Base-by-base conservation (phyloP, 2,888 invertebrate species). In the Campoplex nolae region DNA sequence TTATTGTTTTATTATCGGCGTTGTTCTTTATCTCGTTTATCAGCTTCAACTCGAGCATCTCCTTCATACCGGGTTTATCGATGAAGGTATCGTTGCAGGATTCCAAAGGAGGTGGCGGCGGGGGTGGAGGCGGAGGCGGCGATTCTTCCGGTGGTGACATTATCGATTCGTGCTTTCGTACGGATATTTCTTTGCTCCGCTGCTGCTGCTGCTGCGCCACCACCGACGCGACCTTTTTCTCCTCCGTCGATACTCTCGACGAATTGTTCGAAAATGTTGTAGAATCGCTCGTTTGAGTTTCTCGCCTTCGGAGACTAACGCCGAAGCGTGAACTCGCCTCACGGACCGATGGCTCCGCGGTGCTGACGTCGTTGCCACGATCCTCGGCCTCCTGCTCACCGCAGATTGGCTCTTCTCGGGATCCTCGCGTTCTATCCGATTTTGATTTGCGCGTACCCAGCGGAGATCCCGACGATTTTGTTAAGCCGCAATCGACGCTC, bases 21-120 rank as follows among this genome's bases (percentile, higher is more conserved):
- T 96, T 95, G 92, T 97, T 97, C 93, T 97, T 98, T 84, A 98
- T 98, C 94, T 98, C 98, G 7, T 97, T 97, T 71, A 98, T 97
- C 42, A 97, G 94, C 93, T 97, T 97, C 74, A 97, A 94, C 92
- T 97, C 97, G 74, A 97, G 95, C 96, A 98, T 97, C 93, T 98
- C 98, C 92, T 98, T 98, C 96, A 97, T 96, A 48, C 96, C 96
- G 8, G 95, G 95, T 86, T 95, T 95, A 0, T 93, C 92, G 86
- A 95, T 95, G 68, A 93, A 92, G n/a, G 92, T 91, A 83, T 93
- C 92, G 56, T 56, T 90, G 85, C 75, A 83, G 79, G 88, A 88
- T 93, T 94, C 88, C 11, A 83, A 94, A 76, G 95, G 95, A 73
- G 93, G 94, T 83, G 95, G 95, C 0, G 95, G 95, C 28, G 95